Conservation (phyloP, 2,113 vertebrate species). For the Lophotis ruficrista region DNA sequence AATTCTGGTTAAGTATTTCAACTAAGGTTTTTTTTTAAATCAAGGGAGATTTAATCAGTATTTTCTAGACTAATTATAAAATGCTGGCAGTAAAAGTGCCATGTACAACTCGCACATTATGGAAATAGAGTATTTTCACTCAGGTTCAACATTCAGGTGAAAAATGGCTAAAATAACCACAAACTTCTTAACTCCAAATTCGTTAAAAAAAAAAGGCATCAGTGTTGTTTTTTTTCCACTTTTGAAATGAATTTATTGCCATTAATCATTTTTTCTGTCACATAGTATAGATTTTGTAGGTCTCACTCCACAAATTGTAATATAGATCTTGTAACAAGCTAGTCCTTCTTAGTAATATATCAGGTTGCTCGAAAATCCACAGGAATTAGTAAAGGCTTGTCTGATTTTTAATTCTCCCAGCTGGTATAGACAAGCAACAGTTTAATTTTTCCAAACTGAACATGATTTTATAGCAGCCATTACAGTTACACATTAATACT, state of each 20-base stretch:
- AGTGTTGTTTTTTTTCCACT: background rate
- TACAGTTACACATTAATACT: background rate
- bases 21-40: background rate
- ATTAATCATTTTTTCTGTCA: background rate
- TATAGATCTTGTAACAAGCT: background rate
- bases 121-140: background rate
- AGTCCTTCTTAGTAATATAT: background rate
- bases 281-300: background rate
- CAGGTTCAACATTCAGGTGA: background rate
- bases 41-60: background rate
- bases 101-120: background rate
- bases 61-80: background rate
- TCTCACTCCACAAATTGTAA: background rate
- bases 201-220: background rate
- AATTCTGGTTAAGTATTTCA: background rate
- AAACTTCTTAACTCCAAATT: background rate
- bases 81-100: background rate
- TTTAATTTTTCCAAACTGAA: background rate
- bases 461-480: background rate
- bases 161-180: background rate
- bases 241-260: background rate
- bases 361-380: background rate
- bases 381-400: background rate
- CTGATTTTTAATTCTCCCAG: background rate
- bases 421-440: background rate